Conservation (phyloP, 2,113 vertebrate genomes). For the Phrynosoma blainvillii region DNA sequence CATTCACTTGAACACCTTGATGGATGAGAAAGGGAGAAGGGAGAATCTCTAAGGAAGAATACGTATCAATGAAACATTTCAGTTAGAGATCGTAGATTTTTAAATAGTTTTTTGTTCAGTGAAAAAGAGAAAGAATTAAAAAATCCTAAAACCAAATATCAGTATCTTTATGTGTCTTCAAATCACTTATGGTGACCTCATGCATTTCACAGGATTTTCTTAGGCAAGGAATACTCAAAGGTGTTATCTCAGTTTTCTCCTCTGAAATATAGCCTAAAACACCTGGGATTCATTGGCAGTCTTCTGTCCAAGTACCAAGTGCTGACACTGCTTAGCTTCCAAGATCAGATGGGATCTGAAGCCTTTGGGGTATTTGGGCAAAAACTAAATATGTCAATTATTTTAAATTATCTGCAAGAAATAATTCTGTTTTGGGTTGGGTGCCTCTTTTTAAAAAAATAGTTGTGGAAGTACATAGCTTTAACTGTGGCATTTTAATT, state of each 20-base stretch:
- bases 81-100: neutral
- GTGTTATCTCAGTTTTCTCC: too few relatives aligned
- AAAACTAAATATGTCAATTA: neutral
- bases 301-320: too few relatives aligned
- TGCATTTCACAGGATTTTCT: too few relatives aligned
- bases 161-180: too few relatives aligned
- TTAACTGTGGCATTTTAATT: neutral
- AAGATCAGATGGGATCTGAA: too few relatives aligned
- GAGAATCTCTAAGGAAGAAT: neutral
- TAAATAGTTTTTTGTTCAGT: neutral
- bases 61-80: neutral
- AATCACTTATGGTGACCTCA: too few relatives aligned
- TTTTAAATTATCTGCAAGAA: neutral
- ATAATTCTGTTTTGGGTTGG: neutral
- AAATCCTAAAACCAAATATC: neutral
- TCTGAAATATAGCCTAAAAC: too few relatives aligned
- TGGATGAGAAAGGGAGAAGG: neutral
- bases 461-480: neutral
- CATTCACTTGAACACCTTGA: constrained; percentile 16
- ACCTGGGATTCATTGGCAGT: too few relatives aligned
- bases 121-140: neutral
- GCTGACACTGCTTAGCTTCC: too few relatives aligned
- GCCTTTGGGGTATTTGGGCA: too few relatives aligned
- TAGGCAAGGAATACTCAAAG: too few relatives aligned
- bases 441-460: neutral